phyloP scores from a whole-genome alignment of 2,888 invertebrate genomes.

The Drosophila conformis region DNA sequence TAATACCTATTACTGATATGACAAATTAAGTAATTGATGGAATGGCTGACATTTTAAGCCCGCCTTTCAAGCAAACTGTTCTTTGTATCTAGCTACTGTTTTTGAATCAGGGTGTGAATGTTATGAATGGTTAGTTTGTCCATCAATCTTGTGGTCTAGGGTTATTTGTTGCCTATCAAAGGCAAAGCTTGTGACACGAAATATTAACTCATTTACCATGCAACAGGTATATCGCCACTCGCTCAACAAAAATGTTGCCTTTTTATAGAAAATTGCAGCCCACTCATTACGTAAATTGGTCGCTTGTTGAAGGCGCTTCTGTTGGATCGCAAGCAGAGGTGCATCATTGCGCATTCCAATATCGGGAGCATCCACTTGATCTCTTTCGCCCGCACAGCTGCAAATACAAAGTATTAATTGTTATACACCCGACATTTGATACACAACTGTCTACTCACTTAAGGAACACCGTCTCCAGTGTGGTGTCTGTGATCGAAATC shows the following conservation, averaged over 20 bases:
- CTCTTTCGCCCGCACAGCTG: constrained; percentile 78
- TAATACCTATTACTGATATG: neutral
- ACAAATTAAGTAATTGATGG: neutral
- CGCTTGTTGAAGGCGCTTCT: constrained; percentile 53
- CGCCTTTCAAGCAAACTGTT: neutral
- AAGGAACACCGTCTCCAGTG: constrained; percentile 96
- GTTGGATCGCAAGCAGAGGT: constrained; percentile 50
- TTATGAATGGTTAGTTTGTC: neutral
- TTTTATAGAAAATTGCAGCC: constrained; percentile 83
- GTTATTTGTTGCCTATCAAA: neutral
- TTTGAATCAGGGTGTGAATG: neutral
- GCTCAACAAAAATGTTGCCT: constrained; percentile 76
- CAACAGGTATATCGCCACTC: constrained; percentile 74
- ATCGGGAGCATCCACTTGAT: constrained; percentile 76
- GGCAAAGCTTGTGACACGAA: neutral
- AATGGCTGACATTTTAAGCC: neutral
- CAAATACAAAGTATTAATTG: constrained; percentile 16
- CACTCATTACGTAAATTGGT: constrained; percentile 69
- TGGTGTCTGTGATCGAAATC: constrained; percentile 94
- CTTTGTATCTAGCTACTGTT: neutral
- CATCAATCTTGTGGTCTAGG: neutral
- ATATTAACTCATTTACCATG: constrained; percentile 70
- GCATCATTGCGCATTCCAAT: constrained; percentile 38
- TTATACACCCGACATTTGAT: neutral
- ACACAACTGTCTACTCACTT: constrained; percentile 85